A percentile compares a stretch with the other conserved stretches of the same genome.
These are phyloP conservation scores for Pomacea maculata DNA, from an alignment of 1,140 invertebrate species.

Conservation along the genomic window DNA sequence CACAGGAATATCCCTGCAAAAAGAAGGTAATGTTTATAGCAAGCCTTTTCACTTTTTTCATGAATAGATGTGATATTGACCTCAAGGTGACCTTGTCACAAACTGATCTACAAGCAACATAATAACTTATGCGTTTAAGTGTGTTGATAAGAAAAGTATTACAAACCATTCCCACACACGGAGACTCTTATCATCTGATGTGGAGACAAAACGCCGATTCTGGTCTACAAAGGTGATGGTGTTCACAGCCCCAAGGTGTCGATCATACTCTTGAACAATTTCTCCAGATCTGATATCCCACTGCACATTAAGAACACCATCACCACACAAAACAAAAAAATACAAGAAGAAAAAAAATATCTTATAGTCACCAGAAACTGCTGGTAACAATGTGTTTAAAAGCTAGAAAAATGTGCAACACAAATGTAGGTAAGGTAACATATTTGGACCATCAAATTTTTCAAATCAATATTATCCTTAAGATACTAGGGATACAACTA, in stretches of 20 bases:
- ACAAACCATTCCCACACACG: slow-evolving; percentile 98
- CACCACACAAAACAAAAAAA: slow-evolving; percentile 9
- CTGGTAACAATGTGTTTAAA: too few relatives aligned
- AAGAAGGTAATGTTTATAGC: neutral
- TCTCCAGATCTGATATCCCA: slow-evolving; percentile 96
- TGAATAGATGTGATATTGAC: too few relatives aligned
- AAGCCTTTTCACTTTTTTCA: too few relatives aligned
- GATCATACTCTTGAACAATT: slow-evolving; percentile 96
- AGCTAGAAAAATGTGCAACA: too few relatives aligned
- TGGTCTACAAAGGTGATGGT: slow-evolving; percentile 99
- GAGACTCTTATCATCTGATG: slow-evolving; percentile 98
- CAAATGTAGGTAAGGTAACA: too few relatives aligned
- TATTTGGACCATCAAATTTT: neutral
- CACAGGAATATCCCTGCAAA: slow-evolving; percentile 92
- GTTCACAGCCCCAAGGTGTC: slow-evolving; percentile 98
- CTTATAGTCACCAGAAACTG: neutral
- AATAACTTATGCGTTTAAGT: too few relatives aligned
- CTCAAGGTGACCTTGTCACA: too few relatives aligned
- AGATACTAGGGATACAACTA: neutral
- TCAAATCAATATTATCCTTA: neutral
- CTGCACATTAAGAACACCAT: slow-evolving; percentile 65
- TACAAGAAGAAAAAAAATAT: neutral
- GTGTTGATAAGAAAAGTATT: slow-evolving; percentile 4
- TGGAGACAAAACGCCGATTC: slow-evolving; percentile 96
- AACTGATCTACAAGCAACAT: too few relatives aligned